Conservation (phyloP, 1,140 invertebrate species). For the Arion vulgaris region DNA sequence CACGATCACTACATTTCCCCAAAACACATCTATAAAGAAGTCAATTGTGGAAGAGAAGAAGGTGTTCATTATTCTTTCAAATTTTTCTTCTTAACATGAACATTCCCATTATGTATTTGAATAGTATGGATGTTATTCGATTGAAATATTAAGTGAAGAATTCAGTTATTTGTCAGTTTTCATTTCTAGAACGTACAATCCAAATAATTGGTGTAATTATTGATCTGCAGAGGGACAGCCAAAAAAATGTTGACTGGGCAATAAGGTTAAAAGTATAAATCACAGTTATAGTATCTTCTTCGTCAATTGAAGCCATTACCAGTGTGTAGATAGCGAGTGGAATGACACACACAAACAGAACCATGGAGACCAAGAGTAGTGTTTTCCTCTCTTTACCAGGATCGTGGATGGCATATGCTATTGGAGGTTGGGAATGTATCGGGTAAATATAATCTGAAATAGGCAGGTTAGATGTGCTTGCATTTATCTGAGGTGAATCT, state of each 20-base stretch:
- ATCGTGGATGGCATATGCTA: too few species aligned
- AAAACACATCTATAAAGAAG: too few species aligned
- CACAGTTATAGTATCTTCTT: not conserved
- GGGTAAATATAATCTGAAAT: not conserved
- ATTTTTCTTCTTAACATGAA: too few species aligned
- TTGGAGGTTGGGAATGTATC: not conserved
- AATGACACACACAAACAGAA: not conserved
- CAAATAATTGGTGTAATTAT: not conserved
- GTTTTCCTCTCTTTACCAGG: not conserved
- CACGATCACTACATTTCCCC: too few species aligned
- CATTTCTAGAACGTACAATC: not conserved
- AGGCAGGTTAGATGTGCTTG: not conserved
- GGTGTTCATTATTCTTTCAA: too few species aligned
- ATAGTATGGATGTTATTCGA: too few species aligned
- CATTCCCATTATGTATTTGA: too few species aligned
- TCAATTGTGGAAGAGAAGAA: too few species aligned
- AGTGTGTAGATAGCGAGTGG: not conserved
- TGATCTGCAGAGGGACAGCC: not conserved
- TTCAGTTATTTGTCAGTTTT: too few species aligned
- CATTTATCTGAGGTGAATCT: not conserved
- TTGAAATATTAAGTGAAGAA: too few species aligned
- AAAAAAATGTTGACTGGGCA: not conserved
- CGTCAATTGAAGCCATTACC: not conserved
- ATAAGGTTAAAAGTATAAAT: not conserved
- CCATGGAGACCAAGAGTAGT: not conserved